Percentiles rank a stretch among this genome's conserved stretches.
Evolutionary conservation across 2,113 vertebrate species (phyloP).

Genomic region (Stictonetta naevosa): DNA sequence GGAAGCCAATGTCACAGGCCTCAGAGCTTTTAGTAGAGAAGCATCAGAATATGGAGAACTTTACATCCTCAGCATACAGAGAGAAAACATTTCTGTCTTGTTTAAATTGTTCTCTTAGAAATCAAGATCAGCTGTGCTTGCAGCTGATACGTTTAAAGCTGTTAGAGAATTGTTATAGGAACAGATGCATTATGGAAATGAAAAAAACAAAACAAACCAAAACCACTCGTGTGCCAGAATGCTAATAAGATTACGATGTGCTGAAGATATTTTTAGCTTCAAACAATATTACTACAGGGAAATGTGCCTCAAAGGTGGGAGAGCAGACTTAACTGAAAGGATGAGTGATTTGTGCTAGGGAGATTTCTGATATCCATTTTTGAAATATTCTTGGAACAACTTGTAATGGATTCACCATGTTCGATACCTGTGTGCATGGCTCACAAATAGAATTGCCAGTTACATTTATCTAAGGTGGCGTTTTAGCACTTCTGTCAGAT

Average conservation of each 20-base stretch:
- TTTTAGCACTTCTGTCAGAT: neutral
- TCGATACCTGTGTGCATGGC: neutral
- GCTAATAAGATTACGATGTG: slow-evolving; percentile 16
- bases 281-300: neutral
- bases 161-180: slow-evolving; percentile 26
- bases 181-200: slow-evolving; percentile 7
- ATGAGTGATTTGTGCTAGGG: neutral
- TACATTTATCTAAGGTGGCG: neutral
- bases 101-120: slow-evolving; percentile 50
- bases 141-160: slow-evolving; percentile 38
- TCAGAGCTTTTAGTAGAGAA: neutral
- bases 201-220: neutral
- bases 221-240: slow-evolving; percentile 14
- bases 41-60: neutral
- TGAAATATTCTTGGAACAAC: neutral
- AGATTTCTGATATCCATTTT: slow-evolving; percentile 1
- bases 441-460: neutral
- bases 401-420: neutral
- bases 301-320: slow-evolving; percentile 27
- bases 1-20: neutral
- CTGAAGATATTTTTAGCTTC: slow-evolving; percentile 31
- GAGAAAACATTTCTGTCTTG: neutral
- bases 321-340: neutral
- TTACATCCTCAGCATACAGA: slow-evolving; percentile 12
- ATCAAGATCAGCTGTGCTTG: slow-evolving; percentile 50